phyloP scores from a whole-genome alignment of 1,140 invertebrate species.

The Lepidurus arcticus region DNA sequence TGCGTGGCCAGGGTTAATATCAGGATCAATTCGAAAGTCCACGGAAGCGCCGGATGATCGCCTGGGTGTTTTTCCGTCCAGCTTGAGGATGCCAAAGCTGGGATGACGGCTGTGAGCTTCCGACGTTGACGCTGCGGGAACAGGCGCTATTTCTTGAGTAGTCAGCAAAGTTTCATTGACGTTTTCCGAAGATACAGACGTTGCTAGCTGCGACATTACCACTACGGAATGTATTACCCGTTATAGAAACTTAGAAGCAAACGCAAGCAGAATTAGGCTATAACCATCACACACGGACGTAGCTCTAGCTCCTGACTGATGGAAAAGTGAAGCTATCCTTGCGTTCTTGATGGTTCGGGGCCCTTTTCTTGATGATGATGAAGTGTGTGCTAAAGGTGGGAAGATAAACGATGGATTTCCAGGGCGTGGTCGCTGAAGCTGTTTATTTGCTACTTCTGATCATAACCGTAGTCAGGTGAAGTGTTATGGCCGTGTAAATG shows the following conservation, averaged over 20 bases:
- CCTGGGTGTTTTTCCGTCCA: slow-evolving; percentile 47
- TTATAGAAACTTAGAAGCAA: not conserved
- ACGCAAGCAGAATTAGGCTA: not conserved
- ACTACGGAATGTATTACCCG: not conserved
- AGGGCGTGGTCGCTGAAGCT: not conserved
- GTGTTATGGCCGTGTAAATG: not conserved
- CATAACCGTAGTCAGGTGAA: not conserved
- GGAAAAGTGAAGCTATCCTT: not conserved
- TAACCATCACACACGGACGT: not conserved
- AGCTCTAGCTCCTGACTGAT: not conserved
- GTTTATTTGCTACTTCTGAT: not conserved
- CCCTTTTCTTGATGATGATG: slow-evolving; percentile 1
- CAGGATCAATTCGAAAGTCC: slow-evolving; percentile 44
- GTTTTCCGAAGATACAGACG: not conserved
- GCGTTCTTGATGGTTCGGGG: not conserved
- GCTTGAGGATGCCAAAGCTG: slow-evolving; percentile 46
- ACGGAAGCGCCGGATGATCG: slow-evolving; percentile 50
- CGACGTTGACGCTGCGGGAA: not conserved
- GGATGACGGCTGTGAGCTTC: not conserved
- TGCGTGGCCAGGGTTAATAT: not conserved
- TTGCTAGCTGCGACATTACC: not conserved
- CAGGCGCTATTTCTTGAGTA: slow-evolving; percentile 23
- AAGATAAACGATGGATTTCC: slow-evolving; percentile 7
- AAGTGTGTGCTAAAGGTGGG: not conserved
- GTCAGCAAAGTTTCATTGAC: not conserved